Percentiles rank a stretch among this genome's conserved stretches.
Evolutionary conservation across 2,888 invertebrate genomes (phyloP).

Genomic region (Tenthredo scrophulariae): DNA sequence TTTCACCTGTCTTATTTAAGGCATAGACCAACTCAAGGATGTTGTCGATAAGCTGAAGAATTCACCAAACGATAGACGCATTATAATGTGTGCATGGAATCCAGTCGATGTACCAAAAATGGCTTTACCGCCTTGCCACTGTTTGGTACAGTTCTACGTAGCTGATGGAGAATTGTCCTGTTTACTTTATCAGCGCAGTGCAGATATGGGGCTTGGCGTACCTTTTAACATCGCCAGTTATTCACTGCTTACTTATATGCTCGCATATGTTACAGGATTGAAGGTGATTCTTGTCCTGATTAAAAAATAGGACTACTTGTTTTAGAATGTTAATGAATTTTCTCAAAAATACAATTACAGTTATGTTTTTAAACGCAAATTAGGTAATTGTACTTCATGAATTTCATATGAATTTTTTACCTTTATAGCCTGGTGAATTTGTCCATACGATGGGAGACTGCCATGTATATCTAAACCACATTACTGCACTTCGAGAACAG

Average conservation of each 20-base stretch:
- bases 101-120: conserved; percentile 91
- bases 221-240: conserved; percentile 99
- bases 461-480: conserved; percentile 95
- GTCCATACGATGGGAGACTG: conserved; percentile 97
- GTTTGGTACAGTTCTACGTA: conserved; percentile 96
- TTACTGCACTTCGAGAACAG: conserved; percentile 91
- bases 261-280: conserved; percentile 95
- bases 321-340: not conserved
- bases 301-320: not conserved
- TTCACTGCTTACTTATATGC: conserved; percentile 95
- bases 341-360: not conserved
- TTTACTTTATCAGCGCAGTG: conserved; percentile 96
- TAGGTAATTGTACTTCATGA: not conserved
- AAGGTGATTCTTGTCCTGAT: conserved; percentile 81
- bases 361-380: not conserved
- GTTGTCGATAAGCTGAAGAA: conserved; percentile 90
- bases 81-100: conserved; percentile 98
- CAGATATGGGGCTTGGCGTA: conserved; percentile 98
- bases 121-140: conserved; percentile 98
- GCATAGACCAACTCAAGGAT: conserved; percentile 93
- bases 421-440: conserved; percentile 91
- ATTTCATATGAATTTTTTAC: conserved; percentile 53
- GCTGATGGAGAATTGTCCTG: conserved; percentile 91
- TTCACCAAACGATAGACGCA: conserved; percentile 92
- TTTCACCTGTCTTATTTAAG: conserved; percentile 77